Evolutionary conservation across 2,113 vertebrate species (phyloP), one percentile per base, ranked within the genome.

Genomic region (Puffinus mauretanicus): DNA sequence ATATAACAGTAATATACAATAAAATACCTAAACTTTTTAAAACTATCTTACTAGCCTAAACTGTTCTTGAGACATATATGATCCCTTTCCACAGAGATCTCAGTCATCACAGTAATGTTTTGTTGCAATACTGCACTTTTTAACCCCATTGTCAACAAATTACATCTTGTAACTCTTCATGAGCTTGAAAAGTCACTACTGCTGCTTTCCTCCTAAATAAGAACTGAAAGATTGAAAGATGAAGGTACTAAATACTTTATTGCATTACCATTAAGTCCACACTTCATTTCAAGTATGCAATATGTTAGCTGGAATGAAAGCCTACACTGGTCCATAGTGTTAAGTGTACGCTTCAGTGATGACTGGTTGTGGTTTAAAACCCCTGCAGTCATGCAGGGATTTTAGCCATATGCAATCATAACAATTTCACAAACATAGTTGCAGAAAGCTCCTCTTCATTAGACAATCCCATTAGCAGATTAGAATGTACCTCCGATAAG

Each of bases 321-420:
- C 12, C 29, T 32, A 32, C 7, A 1, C 55, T 12, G 24, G 1
- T 17, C 17, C 32, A 2, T 3, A 6, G 30, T 1, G 16, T 8
- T 75, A 40, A 7, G 19, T 2, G 6, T 44, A 7, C 7, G 10
- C 29, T 70, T 11, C 5, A 4, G 47, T 51, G 84, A 18, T 65
- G 72, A 18, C 26, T 77, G 58, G 36, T 9, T 52, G 47, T 46
- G 69, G 30, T 82, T 91, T 22, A 13, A 57, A n/a, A n/a, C n/a
- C n/a, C n/a, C 69, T 64, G 52, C 16, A 51, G 29, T 8, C 69
- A 62, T 2, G 0, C 54, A 11, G 16, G 13, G 55, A 60, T 60
- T 60, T 13, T 30, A 46, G 25, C 44, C 44, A 2, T 14, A 2
- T 32, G 51, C 24, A 55, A 6, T 54, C 81, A 13, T 7, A 42